Base-by-base conservation (phyloP, 2,888 invertebrate species). In the Ctena decussata region DNA sequence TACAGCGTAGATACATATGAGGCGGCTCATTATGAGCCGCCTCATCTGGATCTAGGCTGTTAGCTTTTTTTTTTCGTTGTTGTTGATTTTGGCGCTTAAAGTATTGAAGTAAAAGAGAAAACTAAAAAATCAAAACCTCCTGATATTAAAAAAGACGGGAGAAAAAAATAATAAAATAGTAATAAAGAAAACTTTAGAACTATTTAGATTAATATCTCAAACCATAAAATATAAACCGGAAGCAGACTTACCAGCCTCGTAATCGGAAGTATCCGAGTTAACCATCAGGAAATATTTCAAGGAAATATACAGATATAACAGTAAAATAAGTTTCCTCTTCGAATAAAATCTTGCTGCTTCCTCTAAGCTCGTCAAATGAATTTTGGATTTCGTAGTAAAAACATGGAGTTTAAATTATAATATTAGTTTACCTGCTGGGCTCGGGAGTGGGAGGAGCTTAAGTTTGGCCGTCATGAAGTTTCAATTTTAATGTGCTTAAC, bases 241-340 rank as follows among this genome's bases (percentile, higher is more conserved):
- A 65, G 65, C 15, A 18, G 18, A 73, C 65, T 77, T 84, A 88
- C 88, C 88, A 84, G 71, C 46, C 12, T 88, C 85, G 77, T 84
- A 77, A 69, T 88, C 88, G 80, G 83, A 57, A 37, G 72, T 32
- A 32, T 82, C 85, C 27, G 71, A 32, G 18, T 71, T 73, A 35
- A 88, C 78, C 88, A 88, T 88, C 81, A 72, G 82, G 88, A 86
- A 82, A 78, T 75, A 24, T 69, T 81, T 82, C 60, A 60, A 73
- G 85, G 86, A 85, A 88, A 85, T 83, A 76, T 39, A 32, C 81
- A 84, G 27, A 60, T 78, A 65, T 84, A 84, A 82, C 75, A 71
- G 46, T 73, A 77, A 49, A 72, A 74, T 73, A 85, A 79, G 39
- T 77, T 87, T 79, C 84, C 74, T 82, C 41, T 44, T 69, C 35